A percentile compares a stretch with the other conserved stretches of the same genome.
These are phyloP conservation scores for Lycophotia porphyrea DNA, from an alignment of 2,888 invertebrate species.

Conservation along the genomic window DNA sequence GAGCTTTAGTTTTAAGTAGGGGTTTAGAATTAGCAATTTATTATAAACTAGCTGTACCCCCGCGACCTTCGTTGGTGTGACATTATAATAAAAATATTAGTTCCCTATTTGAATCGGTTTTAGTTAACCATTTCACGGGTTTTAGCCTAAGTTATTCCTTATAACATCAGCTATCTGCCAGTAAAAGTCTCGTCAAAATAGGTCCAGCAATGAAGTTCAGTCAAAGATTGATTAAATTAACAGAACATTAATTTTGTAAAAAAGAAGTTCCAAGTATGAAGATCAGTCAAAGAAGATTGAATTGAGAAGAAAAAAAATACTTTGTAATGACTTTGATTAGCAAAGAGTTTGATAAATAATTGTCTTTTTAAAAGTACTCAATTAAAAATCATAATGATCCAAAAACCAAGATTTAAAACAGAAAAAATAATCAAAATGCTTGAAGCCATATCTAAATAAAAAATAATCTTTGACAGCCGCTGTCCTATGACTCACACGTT, in stretches of 20 bases:
- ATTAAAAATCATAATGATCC: not conserved
- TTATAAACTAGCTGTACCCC: not conserved
- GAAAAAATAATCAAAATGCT: not conserved
- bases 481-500: conserved; percentile 55
- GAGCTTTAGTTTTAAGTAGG: conserved; percentile 1
- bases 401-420: not conserved
- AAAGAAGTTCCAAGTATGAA: not conserved
- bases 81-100: not conserved
- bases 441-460: not conserved
- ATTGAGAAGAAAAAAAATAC: not conserved
- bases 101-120: not conserved
- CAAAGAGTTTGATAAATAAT: not conserved
- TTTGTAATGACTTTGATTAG: not conserved
- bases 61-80: not conserved
- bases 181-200: not conserved
- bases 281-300: not conserved
- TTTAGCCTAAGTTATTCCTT: not conserved
- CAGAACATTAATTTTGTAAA: not conserved
- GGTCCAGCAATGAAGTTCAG: no score
- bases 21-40: not conserved
- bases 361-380: no score
- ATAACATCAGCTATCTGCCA: not conserved
- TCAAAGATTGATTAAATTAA: no score
- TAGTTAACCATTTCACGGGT: not conserved
- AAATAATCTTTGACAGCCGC: conserved; percentile 54